phyloP scores from a whole-genome alignment of 2,797 vertebrate genomes.

The Graptemys geographica region DNA sequence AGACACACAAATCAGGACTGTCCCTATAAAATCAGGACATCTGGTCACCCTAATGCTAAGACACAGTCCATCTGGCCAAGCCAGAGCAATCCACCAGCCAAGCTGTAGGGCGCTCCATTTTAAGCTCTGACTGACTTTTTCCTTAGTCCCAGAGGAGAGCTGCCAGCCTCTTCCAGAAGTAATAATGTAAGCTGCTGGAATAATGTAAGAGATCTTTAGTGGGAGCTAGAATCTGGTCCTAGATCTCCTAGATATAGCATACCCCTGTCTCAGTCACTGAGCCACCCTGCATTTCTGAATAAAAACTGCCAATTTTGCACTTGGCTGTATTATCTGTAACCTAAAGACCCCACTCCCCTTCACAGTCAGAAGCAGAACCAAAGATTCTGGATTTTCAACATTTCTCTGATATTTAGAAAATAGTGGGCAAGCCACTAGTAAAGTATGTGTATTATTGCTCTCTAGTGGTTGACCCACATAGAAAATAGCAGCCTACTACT shows the following conservation, averaged over 20 bases:
- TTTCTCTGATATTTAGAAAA: neutral
- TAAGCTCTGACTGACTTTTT: too few species aligned
- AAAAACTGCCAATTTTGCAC: neutral
- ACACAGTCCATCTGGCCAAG: neutral
- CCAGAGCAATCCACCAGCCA: neutral
- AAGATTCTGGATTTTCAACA: neutral
- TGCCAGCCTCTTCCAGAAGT: neutral
- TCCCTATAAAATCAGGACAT: too few species aligned
- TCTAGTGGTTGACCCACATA: neutral
- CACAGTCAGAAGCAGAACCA: neutral
- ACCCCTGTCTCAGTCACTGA: fast-evolving
- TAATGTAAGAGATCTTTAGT: neutral
- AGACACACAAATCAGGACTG: too few species aligned
- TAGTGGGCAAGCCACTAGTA: fast-evolving
- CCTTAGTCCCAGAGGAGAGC: too few species aligned
- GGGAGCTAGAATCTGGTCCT: neutral
- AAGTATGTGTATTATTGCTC: fast-evolving
- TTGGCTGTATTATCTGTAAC: neutral
- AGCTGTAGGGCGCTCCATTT: neutral
- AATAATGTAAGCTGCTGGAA: neutral
- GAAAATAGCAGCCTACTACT: neutral
- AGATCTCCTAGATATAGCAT: fast-evolving
- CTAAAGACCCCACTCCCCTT: neutral
- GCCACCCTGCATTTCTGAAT: neutral
- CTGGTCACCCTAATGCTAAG: neutral